Evolutionary conservation across 2,113 vertebrate species (phyloP).

Genomic region (Rynchops niger): DNA sequence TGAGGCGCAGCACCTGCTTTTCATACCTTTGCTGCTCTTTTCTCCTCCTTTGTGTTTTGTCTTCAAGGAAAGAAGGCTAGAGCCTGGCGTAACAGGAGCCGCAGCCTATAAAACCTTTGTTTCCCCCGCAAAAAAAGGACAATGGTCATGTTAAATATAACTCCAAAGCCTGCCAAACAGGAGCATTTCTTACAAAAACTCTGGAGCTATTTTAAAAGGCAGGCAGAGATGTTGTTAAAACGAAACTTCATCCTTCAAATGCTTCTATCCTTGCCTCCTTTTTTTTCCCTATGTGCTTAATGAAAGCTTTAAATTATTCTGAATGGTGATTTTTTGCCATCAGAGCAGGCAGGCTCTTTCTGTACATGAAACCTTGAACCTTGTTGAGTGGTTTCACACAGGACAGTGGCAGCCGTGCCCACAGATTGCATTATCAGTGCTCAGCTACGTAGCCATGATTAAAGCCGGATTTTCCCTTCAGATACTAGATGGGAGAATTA

Average conservation of each 20-base stretch:
- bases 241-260: not conserved
- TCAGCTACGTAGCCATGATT: not conserved
- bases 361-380: not conserved
- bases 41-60: not conserved
- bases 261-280: not conserved
- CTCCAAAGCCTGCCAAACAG: not conserved
- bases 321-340: not conserved
- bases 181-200: not conserved
- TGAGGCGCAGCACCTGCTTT: not conserved
- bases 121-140: not conserved
- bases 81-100: not conserved
- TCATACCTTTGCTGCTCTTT: not conserved
- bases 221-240: not conserved
- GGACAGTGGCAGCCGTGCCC: rapidly evolving
- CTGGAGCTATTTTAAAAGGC: not conserved
- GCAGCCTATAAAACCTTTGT: not conserved
- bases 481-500: not conserved
- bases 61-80: not conserved
- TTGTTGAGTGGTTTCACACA: not conserved
- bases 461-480: not conserved
- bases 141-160: not conserved
- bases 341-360: not conserved
- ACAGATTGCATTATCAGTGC: rapidly evolving
- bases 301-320: not conserved
- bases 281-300: not conserved